Base-by-base conservation (phyloP, 2,888 invertebrate species). In the Abscondita cerata region DNA sequence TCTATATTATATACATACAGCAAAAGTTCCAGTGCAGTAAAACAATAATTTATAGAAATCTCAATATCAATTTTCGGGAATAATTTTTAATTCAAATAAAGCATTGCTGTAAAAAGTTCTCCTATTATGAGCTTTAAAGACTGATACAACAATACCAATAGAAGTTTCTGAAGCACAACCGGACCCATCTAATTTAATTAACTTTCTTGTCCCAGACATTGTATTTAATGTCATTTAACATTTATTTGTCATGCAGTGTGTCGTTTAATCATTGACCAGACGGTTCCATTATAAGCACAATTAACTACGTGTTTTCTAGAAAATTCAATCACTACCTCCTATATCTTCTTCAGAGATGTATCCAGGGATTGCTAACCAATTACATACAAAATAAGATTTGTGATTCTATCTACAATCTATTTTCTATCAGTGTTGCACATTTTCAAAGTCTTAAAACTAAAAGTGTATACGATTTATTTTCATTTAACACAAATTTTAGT, bases 251-350 rank as follows among this genome's bases (percentile, higher is more conserved):
- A 50, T 54, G 56, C 47, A 51, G 52, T 52, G 47, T 56, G 47
- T 38, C 53, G 53, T 40, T 61, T 57, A 61, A 61, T 61, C 52
- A 61, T 47, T 52, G 61, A 44, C 52, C 56, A 62, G 62, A 57
- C 57, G 52, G 48, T 57, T 57, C 57, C 33, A 52, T 62, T 62
- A 57, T 62, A 48, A 44, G 51, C 46, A 51, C 52, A 63, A 63
- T 63, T 63, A 63, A 36, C 55, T 53, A 59, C 54, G 55, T 55
- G 59, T 62, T 58, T 54, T 53, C 40, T 52, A 56, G 59, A 62
- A 65, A 62, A 65, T 62, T 65, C 65, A 65, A 65, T 65, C 62
- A 65, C 38, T 40, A 59, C 54, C 58, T 59, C 46, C 47, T 44
- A 52, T 41, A 51, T 59, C 59, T 56, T 60, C 51, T 18, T 13